Base-by-base conservation (phyloP, 2,797 vertebrate genomes). In the Lutra lutra region DNA sequence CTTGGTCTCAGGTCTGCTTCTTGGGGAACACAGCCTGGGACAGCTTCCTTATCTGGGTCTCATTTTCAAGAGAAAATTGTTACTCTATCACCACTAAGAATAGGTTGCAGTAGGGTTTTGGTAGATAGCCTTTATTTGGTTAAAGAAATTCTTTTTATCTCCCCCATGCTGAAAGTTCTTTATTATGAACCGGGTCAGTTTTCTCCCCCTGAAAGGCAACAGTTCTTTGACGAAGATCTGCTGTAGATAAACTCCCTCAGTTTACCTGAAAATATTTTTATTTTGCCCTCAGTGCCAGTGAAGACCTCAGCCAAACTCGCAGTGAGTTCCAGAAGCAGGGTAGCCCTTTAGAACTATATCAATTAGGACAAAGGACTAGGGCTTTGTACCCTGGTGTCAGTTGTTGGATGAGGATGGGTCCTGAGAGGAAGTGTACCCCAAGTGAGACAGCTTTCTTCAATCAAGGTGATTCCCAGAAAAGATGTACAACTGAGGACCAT, bases 61-160 rank as follows among this genome's bases (percentile, higher is more conserved):
- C 35, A 43, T 77, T 94, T 93, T 93, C 51, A 85, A 80, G 70
- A 91, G 56, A 85, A 56, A 51, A 12, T 20, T 72, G 86, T 90
- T 58, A 85, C 43, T n/a, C 7, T 43, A 13, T 89, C 32, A n/a
- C 20, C 43, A 48, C 2, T 7, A 73, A 83, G 35, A 70, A 70
- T 54, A 85, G 35, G 9, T 62, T 78, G 58, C 70, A 79, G 29
- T 43, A 48, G 46, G 40, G 14, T 86, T 48, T 62, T 56, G 6
- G 20, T 14, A 68, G 35, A n/a, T 23, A 29, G 13, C 20, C 13
- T 94, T 91, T 43, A 72, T 60, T 95, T 66, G 29, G 11, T 38
- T 83, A 88, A 51, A 51, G 54, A 91, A 82, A 78, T 86, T 86
- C 40, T 13, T 93, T 95, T 43, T 75, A 6, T 80, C n/a, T 88